phyloP scores from a whole-genome alignment of 2,113 vertebrate species.

The Rhombomys opimus region DNA sequence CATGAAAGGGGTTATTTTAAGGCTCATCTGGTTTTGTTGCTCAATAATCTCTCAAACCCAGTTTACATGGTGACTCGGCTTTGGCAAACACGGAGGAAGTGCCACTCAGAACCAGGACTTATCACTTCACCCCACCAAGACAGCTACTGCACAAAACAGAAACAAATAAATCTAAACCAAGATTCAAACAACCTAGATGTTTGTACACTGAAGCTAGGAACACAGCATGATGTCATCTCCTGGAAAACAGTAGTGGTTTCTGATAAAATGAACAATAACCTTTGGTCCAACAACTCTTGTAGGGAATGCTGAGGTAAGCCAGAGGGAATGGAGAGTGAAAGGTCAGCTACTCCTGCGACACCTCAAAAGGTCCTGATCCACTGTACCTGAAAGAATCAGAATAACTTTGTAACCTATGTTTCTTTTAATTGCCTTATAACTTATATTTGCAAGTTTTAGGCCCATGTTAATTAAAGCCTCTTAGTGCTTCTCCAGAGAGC shows the following conservation, averaged over 20 bases:
- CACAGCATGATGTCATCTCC: neutral
- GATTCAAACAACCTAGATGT: too few species aligned
- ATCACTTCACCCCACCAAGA: neutral
- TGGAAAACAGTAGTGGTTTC: neutral
- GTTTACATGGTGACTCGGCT: neutral
- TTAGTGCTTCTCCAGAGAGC: too few species aligned
- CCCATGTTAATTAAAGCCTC: too few species aligned
- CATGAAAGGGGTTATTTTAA: neutral
- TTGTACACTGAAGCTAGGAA: neutral
- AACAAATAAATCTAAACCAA: neutral
- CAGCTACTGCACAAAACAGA: neutral
- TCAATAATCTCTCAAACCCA: neutral
- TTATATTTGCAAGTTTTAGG: too few species aligned
- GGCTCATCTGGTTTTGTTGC: neutral
- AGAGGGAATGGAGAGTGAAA: too few species aligned
- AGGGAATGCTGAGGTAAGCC: too few species aligned
- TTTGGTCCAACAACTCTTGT: neutral
- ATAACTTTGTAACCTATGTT: too few species aligned
- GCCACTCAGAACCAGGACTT: neutral
- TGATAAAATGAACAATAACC: neutral
- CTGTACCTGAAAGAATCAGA: too few species aligned
- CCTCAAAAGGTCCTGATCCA: too few species aligned
- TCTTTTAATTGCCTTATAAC: too few species aligned
- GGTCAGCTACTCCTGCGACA: too few species aligned
- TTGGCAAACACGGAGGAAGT: neutral